A percentile compares a stretch with the other conserved stretches of the same genome.
Conservation (phyloP, 2,888 invertebrate species). For the Eudasyphora cyanicolor region DNA sequence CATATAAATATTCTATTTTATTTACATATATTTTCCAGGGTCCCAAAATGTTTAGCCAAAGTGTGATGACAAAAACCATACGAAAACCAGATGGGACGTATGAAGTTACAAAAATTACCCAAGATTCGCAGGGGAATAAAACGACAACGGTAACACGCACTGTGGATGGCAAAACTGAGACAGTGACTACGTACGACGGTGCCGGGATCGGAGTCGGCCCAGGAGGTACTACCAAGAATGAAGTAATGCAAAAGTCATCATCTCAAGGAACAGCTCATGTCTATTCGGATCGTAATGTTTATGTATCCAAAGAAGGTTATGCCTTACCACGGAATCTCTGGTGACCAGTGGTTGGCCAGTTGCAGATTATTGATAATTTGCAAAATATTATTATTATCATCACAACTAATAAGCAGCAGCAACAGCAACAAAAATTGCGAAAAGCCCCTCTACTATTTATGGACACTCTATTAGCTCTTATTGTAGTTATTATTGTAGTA, state of each 20-base stretch:
- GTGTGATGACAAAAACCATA: conserved; percentile 81
- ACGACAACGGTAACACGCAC: conserved; percentile 82
- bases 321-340: conserved; percentile 80
- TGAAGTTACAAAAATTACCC: conserved; percentile 82
- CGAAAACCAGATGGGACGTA: conserved; percentile 82
- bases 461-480: conserved; percentile 49
- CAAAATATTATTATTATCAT: conserved; percentile 58
- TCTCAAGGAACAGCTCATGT: conserved; percentile 50
- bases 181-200: conserved; percentile 72
- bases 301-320: conserved; percentile 79
- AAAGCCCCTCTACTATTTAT: conserved; percentile 44
- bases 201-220: too few relatives aligned
- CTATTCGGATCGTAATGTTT: conserved; percentile 76
- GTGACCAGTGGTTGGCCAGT: conserved; percentile 78
- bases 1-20: too few relatives aligned
- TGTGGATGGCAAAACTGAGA: conserved; percentile 77
- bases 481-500: conserved; percentile 57
- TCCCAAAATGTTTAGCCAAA: conserved; percentile 81
- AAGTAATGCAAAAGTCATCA: not conserved
- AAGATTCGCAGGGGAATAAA: conserved; percentile 83
- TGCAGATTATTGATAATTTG: conserved; percentile 62
- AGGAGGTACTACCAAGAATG: conserved; percentile 48
- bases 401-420: conserved; percentile 43
- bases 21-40: conserved; percentile 70
- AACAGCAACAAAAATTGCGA: conserved; percentile 44